Evolutionary conservation across 2,797 vertebrate species (phyloP).

Genomic region (Lacerta agilis): DNA sequence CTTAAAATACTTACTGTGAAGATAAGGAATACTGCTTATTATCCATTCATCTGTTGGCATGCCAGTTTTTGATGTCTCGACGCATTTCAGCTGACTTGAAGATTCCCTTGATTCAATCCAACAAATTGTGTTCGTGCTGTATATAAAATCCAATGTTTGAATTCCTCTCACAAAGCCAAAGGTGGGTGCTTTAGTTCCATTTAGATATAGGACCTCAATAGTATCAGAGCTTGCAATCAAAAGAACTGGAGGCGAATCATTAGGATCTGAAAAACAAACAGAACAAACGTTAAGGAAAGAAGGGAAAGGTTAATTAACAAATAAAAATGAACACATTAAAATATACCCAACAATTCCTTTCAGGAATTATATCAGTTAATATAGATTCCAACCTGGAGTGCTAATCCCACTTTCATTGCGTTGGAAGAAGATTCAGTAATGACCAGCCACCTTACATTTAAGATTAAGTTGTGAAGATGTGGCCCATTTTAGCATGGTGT

Average conservation of each 20-base stretch:
- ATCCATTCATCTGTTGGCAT: conserved; percentile 83
- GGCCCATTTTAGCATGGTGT: too few species aligned
- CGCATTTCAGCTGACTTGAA: conserved; percentile 87
- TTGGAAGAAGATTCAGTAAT: not conserved
- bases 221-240: conserved; percentile 85
- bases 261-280: conserved; percentile 81
- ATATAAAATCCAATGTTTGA: conserved; percentile 87
- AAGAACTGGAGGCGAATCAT: conserved; percentile 86
- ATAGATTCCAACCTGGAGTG: too few species aligned
- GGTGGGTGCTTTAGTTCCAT: conserved; percentile 86
- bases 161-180: conserved; percentile 80
- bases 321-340: not conserved
- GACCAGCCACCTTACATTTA: not conserved
- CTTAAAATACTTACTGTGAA: conserved; percentile 84
- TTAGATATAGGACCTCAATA: conserved; percentile 85
- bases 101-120: conserved; percentile 88
- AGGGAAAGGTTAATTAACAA: not conserved
- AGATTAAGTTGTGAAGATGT: not conserved
- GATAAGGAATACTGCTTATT: conserved; percentile 84
- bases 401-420: too few species aligned
- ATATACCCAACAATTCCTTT: not conserved
- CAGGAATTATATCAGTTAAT: too few species aligned
- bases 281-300: conserved; percentile 14
- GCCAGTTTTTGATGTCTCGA: conserved; percentile 82
- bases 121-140: conserved; percentile 86